phyloP scores from a whole-genome alignment of 2,797 vertebrate genomes.

The Decapterus maruadsi region DNA sequence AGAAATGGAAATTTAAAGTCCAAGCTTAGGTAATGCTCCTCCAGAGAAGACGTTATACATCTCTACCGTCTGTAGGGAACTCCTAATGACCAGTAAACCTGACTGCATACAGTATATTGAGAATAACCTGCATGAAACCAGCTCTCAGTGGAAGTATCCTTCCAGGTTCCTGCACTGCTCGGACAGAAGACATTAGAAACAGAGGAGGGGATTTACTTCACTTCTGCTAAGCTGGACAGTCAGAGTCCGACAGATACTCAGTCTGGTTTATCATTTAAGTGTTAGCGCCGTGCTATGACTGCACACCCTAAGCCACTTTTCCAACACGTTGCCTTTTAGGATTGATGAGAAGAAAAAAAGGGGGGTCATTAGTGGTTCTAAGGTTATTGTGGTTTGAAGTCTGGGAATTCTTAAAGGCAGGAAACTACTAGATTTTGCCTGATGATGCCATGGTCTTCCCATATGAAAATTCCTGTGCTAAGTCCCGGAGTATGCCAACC shows the following conservation, averaged over 20 bases:
- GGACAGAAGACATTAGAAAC: slow-evolving; percentile 33
- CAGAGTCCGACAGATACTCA: slow-evolving; percentile 23
- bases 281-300: slow-evolving; percentile 22
- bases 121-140: background rate
- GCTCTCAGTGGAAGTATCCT: background rate
- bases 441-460: slow-evolving; percentile 19
- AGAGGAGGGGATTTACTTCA: slow-evolving; percentile 25
- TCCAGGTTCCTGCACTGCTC: slow-evolving; percentile 2
- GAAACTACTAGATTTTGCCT: slow-evolving; percentile 30
- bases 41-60: no score
- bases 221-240: slow-evolving; percentile 42
- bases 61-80: background rate
- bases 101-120: no score
- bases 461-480: slow-evolving; percentile 52
- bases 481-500: slow-evolving; percentile 65
- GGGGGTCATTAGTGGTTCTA: slow-evolving; percentile 52
- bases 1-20: background rate
- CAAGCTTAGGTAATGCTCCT: no score
- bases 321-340: slow-evolving; percentile 47
- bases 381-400: slow-evolving; percentile 38
- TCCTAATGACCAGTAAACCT: no score
- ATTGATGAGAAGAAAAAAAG: slow-evolving; percentile 26
- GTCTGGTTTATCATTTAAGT: slow-evolving; percentile 60
- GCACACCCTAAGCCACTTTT: slow-evolving; percentile 41
- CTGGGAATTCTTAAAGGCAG: slow-evolving; percentile 25